These are phyloP conservation scores for Mimumesa dahlbomi DNA, from an alignment of 2,888 invertebrate genomes.

Conservation along the genomic window DNA sequence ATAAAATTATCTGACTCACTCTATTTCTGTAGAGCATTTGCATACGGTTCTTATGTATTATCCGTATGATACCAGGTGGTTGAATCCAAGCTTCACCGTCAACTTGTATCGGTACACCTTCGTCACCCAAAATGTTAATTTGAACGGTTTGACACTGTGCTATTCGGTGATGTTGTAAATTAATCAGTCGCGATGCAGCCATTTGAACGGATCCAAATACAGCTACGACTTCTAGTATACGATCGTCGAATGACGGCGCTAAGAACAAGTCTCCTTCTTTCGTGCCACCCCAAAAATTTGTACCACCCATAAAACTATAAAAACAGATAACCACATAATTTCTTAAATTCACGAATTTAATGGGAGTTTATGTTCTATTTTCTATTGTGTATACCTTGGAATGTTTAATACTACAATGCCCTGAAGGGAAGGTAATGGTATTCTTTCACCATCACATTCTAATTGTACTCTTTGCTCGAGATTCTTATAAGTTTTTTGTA, in stretches of 20 bases:
- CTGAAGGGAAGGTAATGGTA: conserved; percentile 96
- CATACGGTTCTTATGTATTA: conserved; percentile 97
- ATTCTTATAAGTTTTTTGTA: conserved; percentile 96
- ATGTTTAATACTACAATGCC: conserved; percentile 98
- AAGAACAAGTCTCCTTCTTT: conserved; percentile 95
- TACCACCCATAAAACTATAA: conserved; percentile 98
- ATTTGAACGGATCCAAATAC: conserved; percentile 99
- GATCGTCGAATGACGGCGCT: conserved; percentile 97
- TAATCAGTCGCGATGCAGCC: conserved; percentile 96
- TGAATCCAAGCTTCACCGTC: conserved; percentile 99
- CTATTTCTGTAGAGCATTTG: conserved; percentile 97
- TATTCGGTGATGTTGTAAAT: conserved; percentile 97
- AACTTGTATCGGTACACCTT: conserved; percentile 96
- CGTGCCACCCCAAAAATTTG: conserved; percentile 98
- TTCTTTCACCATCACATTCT: conserved; percentile 97
- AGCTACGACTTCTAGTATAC: conserved; percentile 97
- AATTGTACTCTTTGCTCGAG: conserved; percentile 96
- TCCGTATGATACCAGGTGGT: conserved; percentile 96
- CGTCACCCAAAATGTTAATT: conserved; percentile 96
- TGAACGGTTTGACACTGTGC: conserved; percentile 98
- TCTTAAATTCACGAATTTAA: conserved; percentile 19
- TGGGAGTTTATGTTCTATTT: neutral
- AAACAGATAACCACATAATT: too few species aligned
- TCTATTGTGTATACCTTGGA: conserved; percentile 84
- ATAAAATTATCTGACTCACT: conserved; percentile 76